Percentiles rank a stretch among this genome's conserved stretches.
Conservation (phyloP, 2,113 vertebrate species). For the Dissostichus mawsoni region DNA sequence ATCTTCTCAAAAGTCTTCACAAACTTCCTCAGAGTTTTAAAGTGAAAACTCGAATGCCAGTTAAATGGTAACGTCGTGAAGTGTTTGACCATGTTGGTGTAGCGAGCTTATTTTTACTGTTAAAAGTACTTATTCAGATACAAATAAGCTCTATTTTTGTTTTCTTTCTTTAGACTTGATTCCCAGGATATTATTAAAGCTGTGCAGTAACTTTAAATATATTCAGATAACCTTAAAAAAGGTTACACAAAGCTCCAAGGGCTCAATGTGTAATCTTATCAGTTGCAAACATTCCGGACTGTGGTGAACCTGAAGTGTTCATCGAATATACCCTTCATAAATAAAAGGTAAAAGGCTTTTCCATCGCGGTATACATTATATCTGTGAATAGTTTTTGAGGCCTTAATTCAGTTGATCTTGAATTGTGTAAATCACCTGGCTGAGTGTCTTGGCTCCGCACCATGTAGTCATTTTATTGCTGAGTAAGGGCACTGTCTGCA, state of each 20-base stretch:
- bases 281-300: not conserved
- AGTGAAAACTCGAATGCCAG: not conserved
- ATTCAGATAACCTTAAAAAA: not conserved
- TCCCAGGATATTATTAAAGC: not conserved
- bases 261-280: not conserved
- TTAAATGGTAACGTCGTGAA: not conserved
- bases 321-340: not conserved
- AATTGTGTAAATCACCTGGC: constrained; percentile 34
- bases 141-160: not conserved
- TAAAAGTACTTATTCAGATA: not conserved
- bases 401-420: constrained; percentile 42
- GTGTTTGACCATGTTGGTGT: not conserved
- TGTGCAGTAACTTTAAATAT: too few relatives aligned
- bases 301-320: not conserved
- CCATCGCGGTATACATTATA: not conserved
- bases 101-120: not conserved
- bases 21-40: not conserved
- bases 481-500: constrained; percentile 47
- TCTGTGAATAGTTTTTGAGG: constrained; percentile 28
- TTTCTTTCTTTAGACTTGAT: constrained; percentile 1
- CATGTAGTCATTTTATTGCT: constrained; percentile 51
- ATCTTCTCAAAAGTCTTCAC: not conserved
- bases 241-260: not conserved
- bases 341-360: constrained; percentile 3
- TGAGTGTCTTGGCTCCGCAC: not conserved